Conservation (phyloP, 2,797 vertebrate genomes). For the Spinus olivaceus region DNA sequence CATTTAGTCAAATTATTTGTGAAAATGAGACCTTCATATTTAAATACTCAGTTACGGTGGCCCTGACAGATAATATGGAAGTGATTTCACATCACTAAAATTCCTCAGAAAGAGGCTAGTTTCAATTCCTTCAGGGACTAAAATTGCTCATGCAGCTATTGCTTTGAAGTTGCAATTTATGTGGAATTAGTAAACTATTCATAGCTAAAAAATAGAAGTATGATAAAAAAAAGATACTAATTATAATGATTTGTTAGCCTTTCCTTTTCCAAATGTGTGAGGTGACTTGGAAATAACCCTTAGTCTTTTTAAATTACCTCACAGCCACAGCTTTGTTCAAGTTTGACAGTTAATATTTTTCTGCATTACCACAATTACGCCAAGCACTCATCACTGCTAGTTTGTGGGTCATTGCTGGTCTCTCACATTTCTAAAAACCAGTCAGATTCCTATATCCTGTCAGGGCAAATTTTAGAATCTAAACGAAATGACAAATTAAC, state of each 20-base stretch:
- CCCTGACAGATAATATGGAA: not conserved
- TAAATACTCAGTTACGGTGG: not conserved
- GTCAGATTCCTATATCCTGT: not conserved
- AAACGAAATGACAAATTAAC: not conserved
- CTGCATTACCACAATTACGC: not conserved
- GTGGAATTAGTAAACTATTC: not conserved
- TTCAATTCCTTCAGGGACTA: not conserved
- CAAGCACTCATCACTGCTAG: not conserved
- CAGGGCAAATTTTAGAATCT: not conserved
- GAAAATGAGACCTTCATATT: not conserved
- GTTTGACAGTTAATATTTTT: conserved; percentile 4
- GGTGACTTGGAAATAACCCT: conserved; percentile 15
- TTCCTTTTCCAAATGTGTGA: conserved; percentile 11
- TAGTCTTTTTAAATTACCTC: not conserved
- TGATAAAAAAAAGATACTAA: not conserved
- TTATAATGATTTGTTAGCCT: conserved; percentile 5
- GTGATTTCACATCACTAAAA: not conserved
- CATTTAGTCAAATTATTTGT: not conserved
- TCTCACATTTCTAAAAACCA: not conserved
- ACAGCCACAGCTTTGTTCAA: not conserved
- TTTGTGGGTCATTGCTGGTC: not conserved
- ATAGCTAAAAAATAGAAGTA: not conserved
- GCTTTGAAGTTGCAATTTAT: not conserved
- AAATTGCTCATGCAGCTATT: not conserved
- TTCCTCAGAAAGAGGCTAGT: not conserved